Percentiles rank a stretch among this genome's conserved stretches.
phyloP scores from a whole-genome alignment of 2,888 invertebrate genomes.

The Choreutis nemorana region DNA sequence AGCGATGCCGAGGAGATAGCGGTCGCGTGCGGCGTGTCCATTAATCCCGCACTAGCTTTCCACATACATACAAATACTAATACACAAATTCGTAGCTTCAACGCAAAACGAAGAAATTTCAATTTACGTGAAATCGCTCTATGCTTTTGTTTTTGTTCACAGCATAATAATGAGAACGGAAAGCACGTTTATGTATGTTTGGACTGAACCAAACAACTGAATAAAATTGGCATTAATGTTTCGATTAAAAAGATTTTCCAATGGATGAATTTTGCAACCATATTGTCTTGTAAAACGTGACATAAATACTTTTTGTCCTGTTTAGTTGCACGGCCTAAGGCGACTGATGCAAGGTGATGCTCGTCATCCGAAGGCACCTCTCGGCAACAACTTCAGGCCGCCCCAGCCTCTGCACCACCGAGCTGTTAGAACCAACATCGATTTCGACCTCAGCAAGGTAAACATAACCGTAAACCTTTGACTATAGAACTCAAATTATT shows the following conservation, averaged over 20 bases:
- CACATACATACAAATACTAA: slow-evolving; percentile 11
- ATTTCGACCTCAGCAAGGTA: slow-evolving; percentile 86
- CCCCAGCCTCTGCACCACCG: slow-evolving; percentile 93
- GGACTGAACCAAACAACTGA: too few species aligned
- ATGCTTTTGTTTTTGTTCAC: slow-evolving; percentile 11
- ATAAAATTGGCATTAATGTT: too few species aligned
- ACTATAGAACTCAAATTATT: not conserved
- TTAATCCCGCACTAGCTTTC: slow-evolving; percentile 35
- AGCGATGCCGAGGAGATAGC: slow-evolving; percentile 51
- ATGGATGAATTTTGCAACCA: too few species aligned
- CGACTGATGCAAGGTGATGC: slow-evolving; percentile 90
- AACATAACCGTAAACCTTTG: slow-evolving; percentile 5
- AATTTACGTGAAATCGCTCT: slow-evolving; percentile 39
- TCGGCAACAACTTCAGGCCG: slow-evolving; percentile 95
- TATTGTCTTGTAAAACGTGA: too few species aligned
- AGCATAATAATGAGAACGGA: slow-evolving; percentile 24
- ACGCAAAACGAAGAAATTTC: slow-evolving; percentile 42
- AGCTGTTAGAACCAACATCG: slow-evolving; percentile 95
- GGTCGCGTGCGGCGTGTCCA: slow-evolving; percentile 41
- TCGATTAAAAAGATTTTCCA: too few species aligned
- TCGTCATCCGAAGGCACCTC: slow-evolving; percentile 85
- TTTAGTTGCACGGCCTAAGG: slow-evolving; percentile 80
- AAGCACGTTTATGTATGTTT: slow-evolving; percentile 18
- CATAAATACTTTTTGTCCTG: too few species aligned
- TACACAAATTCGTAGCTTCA: slow-evolving; percentile 14